A percentile compares a stretch with the other conserved stretches of the same genome.
phyloP scores from a whole-genome alignment of 2,888 invertebrate genomes.

The Netelia fuscicornis region DNA sequence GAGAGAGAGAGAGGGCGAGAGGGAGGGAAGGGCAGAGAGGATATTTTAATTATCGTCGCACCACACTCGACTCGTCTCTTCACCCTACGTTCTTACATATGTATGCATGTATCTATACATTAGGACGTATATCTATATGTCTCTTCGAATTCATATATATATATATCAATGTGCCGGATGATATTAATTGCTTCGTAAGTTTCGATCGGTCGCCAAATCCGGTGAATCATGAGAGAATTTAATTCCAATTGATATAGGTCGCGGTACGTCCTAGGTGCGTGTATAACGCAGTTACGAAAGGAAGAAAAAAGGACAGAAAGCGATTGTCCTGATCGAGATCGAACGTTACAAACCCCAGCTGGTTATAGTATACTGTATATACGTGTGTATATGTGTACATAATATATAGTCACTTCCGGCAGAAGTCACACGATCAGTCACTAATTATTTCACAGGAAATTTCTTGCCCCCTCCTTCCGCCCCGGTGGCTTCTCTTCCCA shows the following conservation, averaged over 20 bases:
- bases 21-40: slow-evolving; percentile 71
- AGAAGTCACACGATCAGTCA: slow-evolving; percentile 48
- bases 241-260: slow-evolving; percentile 41
- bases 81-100: slow-evolving; percentile 65
- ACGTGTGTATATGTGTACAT: not conserved
- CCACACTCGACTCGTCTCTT: slow-evolving; percentile 68
- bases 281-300: not conserved
- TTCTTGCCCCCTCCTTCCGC: slow-evolving; percentile 35
- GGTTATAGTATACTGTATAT: not conserved
- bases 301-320: not conserved
- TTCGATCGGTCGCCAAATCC: slow-evolving; percentile 72
- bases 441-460: slow-evolving; percentile 68
- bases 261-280: slow-evolving; percentile 7
- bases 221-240: slow-evolving; percentile 55
- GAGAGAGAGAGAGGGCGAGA: slow-evolving; percentile 22
- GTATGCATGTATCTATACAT: slow-evolving; percentile 37
- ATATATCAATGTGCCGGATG: slow-evolving; percentile 78
- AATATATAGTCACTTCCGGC: slow-evolving; percentile 50
- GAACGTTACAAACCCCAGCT: not conserved
- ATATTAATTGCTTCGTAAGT: slow-evolving; percentile 80
- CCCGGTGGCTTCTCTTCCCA: not conserved
- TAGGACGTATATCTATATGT: slow-evolving; percentile 19
- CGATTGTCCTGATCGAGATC: not conserved
- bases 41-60: slow-evolving; percentile 84
- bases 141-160: not conserved